A percentile compares a stretch with the other conserved stretches of the same genome.
These are phyloP conservation scores for Hemitrygon akajei DNA, from an alignment of 2,797 vertebrate genomes.

Conservation along the genomic window DNA sequence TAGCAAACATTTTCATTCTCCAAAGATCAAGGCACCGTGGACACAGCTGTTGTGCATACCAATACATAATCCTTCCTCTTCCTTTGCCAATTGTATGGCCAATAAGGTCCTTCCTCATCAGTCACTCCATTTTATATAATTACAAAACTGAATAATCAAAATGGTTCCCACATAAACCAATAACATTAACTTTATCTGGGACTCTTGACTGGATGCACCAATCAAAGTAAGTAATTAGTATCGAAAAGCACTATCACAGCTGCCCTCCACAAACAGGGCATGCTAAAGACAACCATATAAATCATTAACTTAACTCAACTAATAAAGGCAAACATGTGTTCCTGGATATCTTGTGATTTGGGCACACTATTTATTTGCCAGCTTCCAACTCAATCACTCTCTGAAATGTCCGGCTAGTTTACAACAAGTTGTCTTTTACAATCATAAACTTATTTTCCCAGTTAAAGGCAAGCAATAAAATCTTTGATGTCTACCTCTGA, in stretches of 20 bases:
- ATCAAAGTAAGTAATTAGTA: not conserved
- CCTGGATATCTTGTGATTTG: not conserved
- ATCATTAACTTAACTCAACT: not conserved
- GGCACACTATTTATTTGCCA: not conserved
- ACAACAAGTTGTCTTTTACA: not conserved
- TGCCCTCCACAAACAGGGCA: not conserved
- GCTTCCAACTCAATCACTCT: not conserved
- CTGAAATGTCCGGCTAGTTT: not conserved
- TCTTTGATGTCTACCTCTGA: not conserved
- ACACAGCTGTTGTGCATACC: slow-evolving; percentile 6
- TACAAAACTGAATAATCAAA: slow-evolving; percentile 7
- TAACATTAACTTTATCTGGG: not conserved
- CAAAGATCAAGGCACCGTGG: not conserved
- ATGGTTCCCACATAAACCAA: not conserved
- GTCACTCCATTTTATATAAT: not conserved
- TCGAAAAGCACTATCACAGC: not conserved
- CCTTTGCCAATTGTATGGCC: not conserved
- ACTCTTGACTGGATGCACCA: not conserved
- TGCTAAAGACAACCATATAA: not conserved
- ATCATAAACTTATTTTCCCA: not conserved
- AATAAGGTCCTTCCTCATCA: slow-evolving; percentile 20
- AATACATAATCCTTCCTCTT: not conserved
- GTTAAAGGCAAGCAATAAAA: not conserved
- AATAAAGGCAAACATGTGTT: not conserved
- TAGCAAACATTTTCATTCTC: not conserved